These are phyloP conservation scores for Drosophila peninsularis DNA, from an alignment of 2,888 invertebrate species.

Conservation along the genomic window DNA sequence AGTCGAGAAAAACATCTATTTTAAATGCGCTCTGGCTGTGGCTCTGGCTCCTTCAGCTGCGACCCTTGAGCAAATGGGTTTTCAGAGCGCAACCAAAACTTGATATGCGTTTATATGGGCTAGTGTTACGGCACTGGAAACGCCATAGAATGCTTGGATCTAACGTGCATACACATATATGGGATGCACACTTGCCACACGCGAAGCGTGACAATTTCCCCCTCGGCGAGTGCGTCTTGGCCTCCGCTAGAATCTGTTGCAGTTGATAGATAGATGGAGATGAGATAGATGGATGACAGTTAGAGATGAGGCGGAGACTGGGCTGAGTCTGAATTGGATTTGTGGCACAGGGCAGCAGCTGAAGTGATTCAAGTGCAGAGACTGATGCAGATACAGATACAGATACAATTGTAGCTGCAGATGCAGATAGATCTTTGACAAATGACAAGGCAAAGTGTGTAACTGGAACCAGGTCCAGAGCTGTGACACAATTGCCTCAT, in stretches of 20 bases:
- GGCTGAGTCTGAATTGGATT: constrained; percentile 11
- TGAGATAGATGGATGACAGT: constrained; percentile 6
- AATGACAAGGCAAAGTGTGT: constrained; percentile 61
- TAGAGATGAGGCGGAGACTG: constrained; percentile 2
- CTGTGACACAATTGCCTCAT: constrained; percentile 73
- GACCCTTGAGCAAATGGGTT: constrained; percentile 10
- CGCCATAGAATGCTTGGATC: constrained; percentile 16
- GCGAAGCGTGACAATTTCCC: constrained; percentile 57
- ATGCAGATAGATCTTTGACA: constrained; percentile 56
- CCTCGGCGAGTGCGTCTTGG: constrained; percentile 47
- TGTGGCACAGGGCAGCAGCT: constrained; percentile 25
- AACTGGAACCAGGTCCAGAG: constrained; percentile 50
- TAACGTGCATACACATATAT: constrained; percentile 6
- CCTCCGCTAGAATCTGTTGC: constrained; percentile 5
- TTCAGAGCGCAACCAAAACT: constrained; percentile 28
- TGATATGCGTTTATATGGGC: constrained; percentile 37
- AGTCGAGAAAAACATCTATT: not conserved
- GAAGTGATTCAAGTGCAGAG: constrained; percentile 36
- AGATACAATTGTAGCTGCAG: not conserved
- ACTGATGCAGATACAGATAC: constrained; percentile 8
- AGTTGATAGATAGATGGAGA: constrained; percentile 3
- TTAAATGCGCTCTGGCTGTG: not conserved
- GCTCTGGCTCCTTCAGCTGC: too few relatives aligned
- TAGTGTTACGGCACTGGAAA: constrained; percentile 42
- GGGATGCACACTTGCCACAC: constrained; percentile 30